Evolutionary conservation across 1,140 invertebrate species (phyloP), one percentile per base, ranked within the genome.

Genomic region (Zaprionus ornatus): DNA sequence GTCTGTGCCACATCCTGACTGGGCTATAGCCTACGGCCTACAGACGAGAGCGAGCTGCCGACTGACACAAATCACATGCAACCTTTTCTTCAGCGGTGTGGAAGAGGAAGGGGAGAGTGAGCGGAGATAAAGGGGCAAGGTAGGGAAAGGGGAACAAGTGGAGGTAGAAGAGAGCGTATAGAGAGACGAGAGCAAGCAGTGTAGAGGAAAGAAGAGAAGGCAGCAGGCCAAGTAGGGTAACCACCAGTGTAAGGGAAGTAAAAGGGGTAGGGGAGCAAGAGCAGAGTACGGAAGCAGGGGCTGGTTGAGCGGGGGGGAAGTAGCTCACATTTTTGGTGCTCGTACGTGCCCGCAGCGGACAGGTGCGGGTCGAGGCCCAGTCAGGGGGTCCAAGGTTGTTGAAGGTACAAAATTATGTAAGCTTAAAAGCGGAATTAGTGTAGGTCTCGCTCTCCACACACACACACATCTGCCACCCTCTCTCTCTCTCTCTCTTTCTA

Each of bases 61-160:
- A 23, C 45, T 50, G 45, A 50, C 84, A 87, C 84, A 87, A 88
- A 87, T 88, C 84, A 88, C 85, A 90, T 88, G 78, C 81, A 90
- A 88, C 84, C 84, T 88, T 84, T 88, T 57, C 60, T 63, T 57
- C 62, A n/a, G 21, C 64, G 25, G 62, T 17, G 35, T 60, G 56
- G 19, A 15, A 4, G 7, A 37, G 15, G n/a, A 5, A 42, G 13
- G 15, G 37, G 40, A 2, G 5, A 42, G n/a, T 5, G 40, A 2
- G 5, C 17, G n/a, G 5, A 40, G n/a, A 7, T 0, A 4, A 7
- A n/a, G 13, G 15, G 15, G 2, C 5, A 2, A 3, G 13, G 1
- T 1, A n/a, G 40, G n/a, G 15, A 1, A 17, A 10, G 40, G 6
- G n/a, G 2, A 17, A n/a, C 5, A 40, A 25, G 25, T 25, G 25